phyloP scores from a whole-genome alignment of 2,888 invertebrate species.

The Pyrrhia umbra region DNA sequence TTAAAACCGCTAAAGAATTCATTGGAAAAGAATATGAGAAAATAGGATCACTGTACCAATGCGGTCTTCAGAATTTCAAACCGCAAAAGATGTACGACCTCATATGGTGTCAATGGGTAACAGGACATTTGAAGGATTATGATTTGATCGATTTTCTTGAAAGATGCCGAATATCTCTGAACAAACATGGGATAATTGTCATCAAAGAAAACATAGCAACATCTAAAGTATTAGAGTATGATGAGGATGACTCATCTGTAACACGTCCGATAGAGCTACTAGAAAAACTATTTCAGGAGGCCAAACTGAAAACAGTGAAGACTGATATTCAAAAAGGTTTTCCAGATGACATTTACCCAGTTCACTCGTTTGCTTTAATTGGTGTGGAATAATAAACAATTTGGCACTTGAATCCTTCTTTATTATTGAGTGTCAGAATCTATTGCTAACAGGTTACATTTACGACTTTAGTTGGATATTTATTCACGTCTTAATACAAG shows the following conservation, averaged over 20 bases:
- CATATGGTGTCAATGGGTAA: conserved; percentile 99
- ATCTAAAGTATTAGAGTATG: conserved; percentile 91
- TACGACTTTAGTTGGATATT: conserved; percentile 51
- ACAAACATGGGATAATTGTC: conserved; percentile 75
- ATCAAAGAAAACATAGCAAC: conserved; percentile 94
- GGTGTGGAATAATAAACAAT: conserved; percentile 70
- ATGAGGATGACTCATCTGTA: conserved; percentile 96
- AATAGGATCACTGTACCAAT: conserved; percentile 92
- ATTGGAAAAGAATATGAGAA: conserved; percentile 83
- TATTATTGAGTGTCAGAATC: conserved; percentile 32
- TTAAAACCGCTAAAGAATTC: conserved; percentile 92
- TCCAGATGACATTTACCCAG: conserved; percentile 96
- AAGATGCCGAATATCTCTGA: conserved; percentile 89
- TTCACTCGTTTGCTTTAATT: conserved; percentile 95
- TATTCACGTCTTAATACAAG: conserved; percentile 67
- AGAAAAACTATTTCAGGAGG: conserved; percentile 91
- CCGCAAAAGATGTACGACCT: conserved; percentile 96
- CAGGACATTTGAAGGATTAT: conserved; percentile 95
- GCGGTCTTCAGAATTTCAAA: conserved; percentile 96
- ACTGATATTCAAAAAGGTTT: conserved; percentile 94
- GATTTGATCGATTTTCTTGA: conserved; percentile 94
- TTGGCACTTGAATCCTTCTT: not conserved
- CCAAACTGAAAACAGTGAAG: conserved; percentile 92
- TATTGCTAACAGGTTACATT: conserved; percentile 54
- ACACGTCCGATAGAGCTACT: conserved; percentile 94